phyloP scores from a whole-genome alignment of 2,888 invertebrate species.

The Lymantria dispar region DNA sequence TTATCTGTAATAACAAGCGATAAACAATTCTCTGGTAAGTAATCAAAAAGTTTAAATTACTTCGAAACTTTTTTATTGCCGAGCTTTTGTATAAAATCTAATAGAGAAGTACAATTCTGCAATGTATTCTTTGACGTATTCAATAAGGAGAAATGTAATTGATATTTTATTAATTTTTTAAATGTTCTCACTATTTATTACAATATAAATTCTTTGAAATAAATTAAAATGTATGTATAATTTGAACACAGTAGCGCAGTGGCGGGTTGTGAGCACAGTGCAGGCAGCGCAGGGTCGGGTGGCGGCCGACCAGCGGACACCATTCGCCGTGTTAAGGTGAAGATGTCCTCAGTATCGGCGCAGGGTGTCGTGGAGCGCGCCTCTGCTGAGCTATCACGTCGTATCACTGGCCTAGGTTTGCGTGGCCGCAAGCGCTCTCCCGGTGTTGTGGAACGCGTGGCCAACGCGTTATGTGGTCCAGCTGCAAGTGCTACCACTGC shows the following conservation, averaged over 20 bases:
- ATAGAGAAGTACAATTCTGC: too few species aligned
- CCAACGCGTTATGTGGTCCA: slow-evolving; percentile 92
- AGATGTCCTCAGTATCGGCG: slow-evolving; percentile 92
- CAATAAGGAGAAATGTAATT: too few species aligned
- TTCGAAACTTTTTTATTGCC: too few species aligned
- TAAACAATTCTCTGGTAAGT: too few species aligned
- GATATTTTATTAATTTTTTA: too few species aligned
- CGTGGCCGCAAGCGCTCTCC: slow-evolving; percentile 84
- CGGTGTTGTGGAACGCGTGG: slow-evolving; percentile 93
- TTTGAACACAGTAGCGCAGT: slow-evolving; percentile 55
- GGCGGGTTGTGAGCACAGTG: slow-evolving; percentile 76
- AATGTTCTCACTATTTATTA: too few species aligned
- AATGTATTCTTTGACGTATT: too few species aligned
- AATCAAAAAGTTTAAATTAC: too few species aligned
- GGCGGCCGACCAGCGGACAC: slow-evolving; percentile 68
- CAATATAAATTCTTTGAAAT: too few species aligned
- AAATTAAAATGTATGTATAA: too few species aligned
- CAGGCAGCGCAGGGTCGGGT: slow-evolving; percentile 55
- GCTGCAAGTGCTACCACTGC: slow-evolving; percentile 58
- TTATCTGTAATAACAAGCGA: too few species aligned
- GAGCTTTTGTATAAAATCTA: too few species aligned
- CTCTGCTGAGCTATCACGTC: slow-evolving; percentile 93
- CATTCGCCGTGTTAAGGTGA: slow-evolving; percentile 75
- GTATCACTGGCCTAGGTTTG: slow-evolving; percentile 91
- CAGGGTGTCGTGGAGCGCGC: slow-evolving; percentile 96